Conservation (phyloP, 2,888 invertebrate species). For the Ophion costatus region DNA sequence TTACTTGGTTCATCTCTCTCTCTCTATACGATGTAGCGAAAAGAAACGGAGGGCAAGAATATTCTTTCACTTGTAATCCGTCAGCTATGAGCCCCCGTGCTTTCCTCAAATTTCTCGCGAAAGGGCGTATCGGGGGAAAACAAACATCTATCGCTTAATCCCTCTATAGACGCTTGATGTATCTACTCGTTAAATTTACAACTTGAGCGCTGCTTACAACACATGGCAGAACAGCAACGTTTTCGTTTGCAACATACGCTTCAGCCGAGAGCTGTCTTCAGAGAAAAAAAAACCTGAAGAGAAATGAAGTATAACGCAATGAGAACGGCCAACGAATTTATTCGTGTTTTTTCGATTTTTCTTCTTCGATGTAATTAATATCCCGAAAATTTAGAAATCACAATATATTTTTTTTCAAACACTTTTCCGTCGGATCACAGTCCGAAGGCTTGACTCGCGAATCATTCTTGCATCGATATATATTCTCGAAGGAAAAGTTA, state of each 20-base stretch:
- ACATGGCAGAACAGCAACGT: conserved; percentile 38
- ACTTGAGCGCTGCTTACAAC: conserved; percentile 46
- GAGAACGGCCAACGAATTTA: conserved; percentile 22
- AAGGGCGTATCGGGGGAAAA: background rate
- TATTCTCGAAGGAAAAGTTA: conserved; percentile 2
- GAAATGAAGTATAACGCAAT: conserved; percentile 26
- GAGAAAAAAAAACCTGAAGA: conserved; percentile 7
- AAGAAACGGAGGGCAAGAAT: background rate
- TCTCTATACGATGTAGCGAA: background rate
- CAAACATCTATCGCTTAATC: background rate
- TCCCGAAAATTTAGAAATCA: conserved; percentile 12
- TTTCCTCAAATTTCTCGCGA: background rate
- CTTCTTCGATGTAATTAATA: background rate
- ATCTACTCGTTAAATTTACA: conserved; percentile 54
- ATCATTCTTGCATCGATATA: conserved; percentile 3
- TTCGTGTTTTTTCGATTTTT: conserved; percentile 17
- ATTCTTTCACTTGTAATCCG: background rate
- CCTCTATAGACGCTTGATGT: conserved; percentile 42
- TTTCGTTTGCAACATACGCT: conserved; percentile 36
- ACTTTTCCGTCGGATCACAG: conserved; percentile 24
- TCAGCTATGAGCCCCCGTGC: background rate
- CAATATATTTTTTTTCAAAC: conserved; percentile 30
- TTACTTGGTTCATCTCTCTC: background rate
- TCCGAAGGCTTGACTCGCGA: conserved; percentile 57
- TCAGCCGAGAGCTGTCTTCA: conserved; percentile 5